Evolutionary conservation across 2,113 vertebrate species (phyloP).

Genomic region (Rhagologus leucostigma): DNA sequence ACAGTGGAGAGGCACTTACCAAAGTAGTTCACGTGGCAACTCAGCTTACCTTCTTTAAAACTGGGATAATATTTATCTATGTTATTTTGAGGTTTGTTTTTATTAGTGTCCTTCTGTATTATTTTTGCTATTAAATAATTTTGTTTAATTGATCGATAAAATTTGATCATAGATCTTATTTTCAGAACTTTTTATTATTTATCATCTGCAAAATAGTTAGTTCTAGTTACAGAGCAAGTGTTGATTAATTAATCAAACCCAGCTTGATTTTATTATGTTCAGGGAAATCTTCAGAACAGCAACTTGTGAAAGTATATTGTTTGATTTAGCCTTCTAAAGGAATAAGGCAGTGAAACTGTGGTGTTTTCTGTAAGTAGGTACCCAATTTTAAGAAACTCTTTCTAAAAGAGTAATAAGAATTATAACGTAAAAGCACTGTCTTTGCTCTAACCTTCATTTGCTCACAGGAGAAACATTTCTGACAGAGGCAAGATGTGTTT

Average conservation of each 20-base stretch:
- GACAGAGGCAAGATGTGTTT: background rate
- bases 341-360: background rate
- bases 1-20: background rate
- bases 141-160: background rate
- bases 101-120: background rate
- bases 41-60: background rate
- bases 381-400: background rate
- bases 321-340: background rate
- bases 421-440: background rate
- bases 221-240: background rate
- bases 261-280: constrained; percentile 18
- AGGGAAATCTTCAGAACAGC: constrained; percentile 10
- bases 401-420: background rate
- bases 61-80: background rate
- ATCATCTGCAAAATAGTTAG: background rate
- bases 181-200: background rate
- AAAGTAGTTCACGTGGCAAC: background rate
- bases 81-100: background rate
- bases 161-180: background rate
- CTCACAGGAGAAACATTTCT: background rate
- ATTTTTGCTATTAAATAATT: background rate
- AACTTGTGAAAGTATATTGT: background rate
- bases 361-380: background rate
- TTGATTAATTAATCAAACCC: constrained; percentile 30
- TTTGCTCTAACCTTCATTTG: background rate